Evolutionary conservation across 92 coral and sea anemone species (phyloP), one percentile per base, ranked within the genome.

Genomic region (Palythoa caribaeorum): DNA sequence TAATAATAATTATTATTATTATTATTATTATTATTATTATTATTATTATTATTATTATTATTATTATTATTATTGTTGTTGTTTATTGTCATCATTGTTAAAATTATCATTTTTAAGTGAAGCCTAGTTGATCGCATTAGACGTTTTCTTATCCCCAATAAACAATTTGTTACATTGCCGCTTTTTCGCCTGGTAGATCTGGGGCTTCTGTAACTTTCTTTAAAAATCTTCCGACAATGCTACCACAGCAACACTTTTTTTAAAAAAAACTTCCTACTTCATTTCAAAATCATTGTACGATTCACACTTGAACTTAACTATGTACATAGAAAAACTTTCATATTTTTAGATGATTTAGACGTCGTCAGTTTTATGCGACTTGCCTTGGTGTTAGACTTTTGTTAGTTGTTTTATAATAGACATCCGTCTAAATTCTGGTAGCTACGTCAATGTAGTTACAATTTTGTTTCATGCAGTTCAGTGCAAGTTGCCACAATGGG

Each of bases 181-280:
- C 80, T 76, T 76, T 50, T 76, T 21, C 50, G 38, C 44, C 21
- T 76, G 50, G 65, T 54, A 14, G 10, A 51, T 37, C 15, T 71
- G 20, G 20, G 10, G 40, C 80, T 76, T 76, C 50, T 76, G 80
- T 76, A 39, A 21, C 51, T 17, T 35, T 21, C 7, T 76, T 76
- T 51, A 80, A 86, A 44, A 44, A 0, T 44, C 50, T 90, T 87
- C 80, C 80, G 53, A 77, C 66, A 83, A 75, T 71, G 66, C 38
- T 91, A 28, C 88, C 84, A 81, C 87, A 63, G 88, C 84, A 87
- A 87, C 93, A 76, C 79, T n/a, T 28, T 28, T 28, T 28, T 28
- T 28, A 0, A 28, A 28, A 28, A 28, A 15, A 50, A 48, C 37
- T 69, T 69, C 17, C 7, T 15, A 38, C 79, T 17, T 76, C 53